phyloP scores from a whole-genome alignment of 2,113 vertebrate species.

The Zosterops hypoxanthus region DNA sequence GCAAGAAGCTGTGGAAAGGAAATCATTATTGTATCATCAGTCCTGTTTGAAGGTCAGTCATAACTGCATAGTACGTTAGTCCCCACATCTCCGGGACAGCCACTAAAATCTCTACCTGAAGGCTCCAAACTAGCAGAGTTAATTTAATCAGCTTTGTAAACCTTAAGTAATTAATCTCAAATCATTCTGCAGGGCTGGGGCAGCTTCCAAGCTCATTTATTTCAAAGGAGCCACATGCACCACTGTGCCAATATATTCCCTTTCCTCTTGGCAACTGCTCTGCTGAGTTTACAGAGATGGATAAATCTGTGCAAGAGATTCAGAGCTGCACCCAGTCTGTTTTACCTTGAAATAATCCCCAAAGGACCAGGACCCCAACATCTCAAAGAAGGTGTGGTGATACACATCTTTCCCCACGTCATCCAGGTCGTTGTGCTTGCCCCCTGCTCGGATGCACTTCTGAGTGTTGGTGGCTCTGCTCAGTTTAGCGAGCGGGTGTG shows the following conservation, averaged over 20 bases:
- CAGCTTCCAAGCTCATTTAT: neutral
- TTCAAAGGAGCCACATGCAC: neutral
- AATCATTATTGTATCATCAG: neutral
- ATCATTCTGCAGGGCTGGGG: neutral
- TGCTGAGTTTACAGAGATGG: neutral
- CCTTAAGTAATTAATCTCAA: neutral
- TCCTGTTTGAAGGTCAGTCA: neutral
- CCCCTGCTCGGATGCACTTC: conserved; percentile 96
- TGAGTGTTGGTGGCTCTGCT: conserved; percentile 94
- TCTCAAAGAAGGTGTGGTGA: conserved; percentile 99
- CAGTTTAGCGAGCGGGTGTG: conserved; percentile 92
- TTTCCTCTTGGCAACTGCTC: neutral
- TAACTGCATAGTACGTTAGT: neutral
- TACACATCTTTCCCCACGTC: conserved; percentile 99
- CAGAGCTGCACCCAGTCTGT: neutral
- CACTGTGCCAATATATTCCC: neutral
- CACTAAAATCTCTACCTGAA: neutral
- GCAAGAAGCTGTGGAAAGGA: neutral
- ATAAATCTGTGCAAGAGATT: neutral
- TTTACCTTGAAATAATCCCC: conserved; percentile 98
- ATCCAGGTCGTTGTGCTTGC: conserved; percentile 97
- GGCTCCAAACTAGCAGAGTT: neutral
- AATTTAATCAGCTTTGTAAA: neutral
- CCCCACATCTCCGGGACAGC: neutral
- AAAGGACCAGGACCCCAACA: conserved; percentile 99